Evolutionary conservation across 2,888 invertebrate species (phyloP), one percentile per base, ranked within the genome.

Genomic region (Subacronicta megacephala): DNA sequence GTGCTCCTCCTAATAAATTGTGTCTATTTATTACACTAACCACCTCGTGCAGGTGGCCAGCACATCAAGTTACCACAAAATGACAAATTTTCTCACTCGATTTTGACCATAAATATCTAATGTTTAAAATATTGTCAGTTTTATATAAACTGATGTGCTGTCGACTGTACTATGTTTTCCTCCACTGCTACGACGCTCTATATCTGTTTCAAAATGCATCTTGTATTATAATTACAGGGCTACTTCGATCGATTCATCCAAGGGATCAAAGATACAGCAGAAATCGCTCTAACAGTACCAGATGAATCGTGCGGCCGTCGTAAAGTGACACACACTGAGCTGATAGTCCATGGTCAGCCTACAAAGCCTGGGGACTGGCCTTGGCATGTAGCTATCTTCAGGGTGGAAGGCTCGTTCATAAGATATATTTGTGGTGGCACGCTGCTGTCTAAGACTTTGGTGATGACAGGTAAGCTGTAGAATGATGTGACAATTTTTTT

Each of bases 321-420:
- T 0, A 77, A 85, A 54, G 68, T 90, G 0, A 54, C 65, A 0
- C 83, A 88, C 31, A 86, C 84, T 0, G 85, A 81, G 37, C 63
- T 90, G 10, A 89, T 92, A 23, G 86, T 88, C 0, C 81, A 82
- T 31, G 91, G 90, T 0, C 60, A 65, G 7, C 67, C 78, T 0
- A 85, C 89, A 0, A 84, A 87, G 37, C 82, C 87, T 5, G 91
- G 91, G 0, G 90, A 91, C 58, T 92, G 90, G 90, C 91, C 92
- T 0, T 92, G 92, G 91, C 92, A 92, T 67, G 82, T 74, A 0
- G 92, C 90, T 0, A 53, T 92, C 17, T 88, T 85, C 33, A 81
- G 77, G 40, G 43, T 83, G 0, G 72, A 81, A 2, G 69, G 75
- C 7, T 41, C 64, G 0, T 56, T 54, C 0, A 70, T 85, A 4